Conservation (phyloP, 1,140 invertebrate genomes). For the Heliothis virescens region DNA sequence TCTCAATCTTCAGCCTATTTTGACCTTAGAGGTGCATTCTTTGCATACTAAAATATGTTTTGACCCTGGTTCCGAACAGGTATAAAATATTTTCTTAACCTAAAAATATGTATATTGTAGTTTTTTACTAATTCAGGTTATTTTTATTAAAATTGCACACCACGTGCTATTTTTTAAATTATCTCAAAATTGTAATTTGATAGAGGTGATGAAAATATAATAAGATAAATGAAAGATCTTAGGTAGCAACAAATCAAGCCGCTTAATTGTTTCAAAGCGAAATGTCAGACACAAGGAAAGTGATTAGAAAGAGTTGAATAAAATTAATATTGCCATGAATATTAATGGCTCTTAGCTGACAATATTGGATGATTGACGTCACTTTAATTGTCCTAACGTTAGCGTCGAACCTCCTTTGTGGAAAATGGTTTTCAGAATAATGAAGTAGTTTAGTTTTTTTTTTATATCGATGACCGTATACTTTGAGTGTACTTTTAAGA, state of each 20-base stretch:
- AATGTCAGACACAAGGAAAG: not conserved
- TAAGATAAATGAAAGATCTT: no score
- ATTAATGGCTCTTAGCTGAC: not conserved
- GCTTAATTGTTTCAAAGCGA: not conserved
- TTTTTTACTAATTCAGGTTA: no score
- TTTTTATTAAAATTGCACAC: no score
- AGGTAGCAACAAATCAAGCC: not conserved
- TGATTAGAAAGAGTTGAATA: constrained; percentile 16
- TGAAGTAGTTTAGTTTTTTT: not conserved
- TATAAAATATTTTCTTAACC: no score
- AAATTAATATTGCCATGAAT: constrained; percentile 9
- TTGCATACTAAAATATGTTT: constrained; percentile 12
- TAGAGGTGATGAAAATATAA: no score
- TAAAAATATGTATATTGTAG: no score
- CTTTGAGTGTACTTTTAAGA: no score
- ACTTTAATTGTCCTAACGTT: not conserved
- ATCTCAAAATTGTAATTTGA: no score
- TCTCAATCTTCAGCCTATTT: constrained; percentile 1
- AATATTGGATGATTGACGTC: constrained; percentile 4
- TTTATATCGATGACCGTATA: no score
- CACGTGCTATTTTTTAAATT: no score
- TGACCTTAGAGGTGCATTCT: constrained; percentile 29
- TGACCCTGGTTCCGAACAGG: no score
- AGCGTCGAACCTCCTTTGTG: not conserved
- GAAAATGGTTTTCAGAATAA: not conserved